Conservation (phyloP, 2,113 vertebrate species). For the Zosterops hypoxanthus region DNA sequence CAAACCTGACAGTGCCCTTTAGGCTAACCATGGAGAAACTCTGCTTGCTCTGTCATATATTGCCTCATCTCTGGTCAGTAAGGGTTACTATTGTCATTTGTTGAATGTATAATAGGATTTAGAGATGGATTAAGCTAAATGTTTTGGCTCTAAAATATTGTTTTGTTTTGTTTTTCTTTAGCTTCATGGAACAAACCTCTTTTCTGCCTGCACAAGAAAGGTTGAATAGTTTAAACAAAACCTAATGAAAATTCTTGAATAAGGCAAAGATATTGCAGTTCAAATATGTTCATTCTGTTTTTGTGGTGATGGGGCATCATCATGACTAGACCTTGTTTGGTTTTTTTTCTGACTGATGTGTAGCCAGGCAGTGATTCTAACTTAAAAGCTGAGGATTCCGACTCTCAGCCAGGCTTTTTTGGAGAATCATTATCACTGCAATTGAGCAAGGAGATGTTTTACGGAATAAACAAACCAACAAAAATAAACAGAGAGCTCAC, state of each 20-base stretch:
- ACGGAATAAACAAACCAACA: conserved; percentile 1
- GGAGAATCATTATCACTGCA: conserved; percentile 3
- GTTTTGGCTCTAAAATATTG: background rate
- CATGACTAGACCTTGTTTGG: background rate
- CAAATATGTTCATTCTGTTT: background rate
- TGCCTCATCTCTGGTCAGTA: background rate
- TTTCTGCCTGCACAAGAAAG: background rate
- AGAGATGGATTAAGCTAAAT: conserved; percentile 13
- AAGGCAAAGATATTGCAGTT: conserved; percentile 8
- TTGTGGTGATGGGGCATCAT: conserved; percentile 1
- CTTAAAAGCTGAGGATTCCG: conserved; percentile 24
- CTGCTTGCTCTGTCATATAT: background rate
- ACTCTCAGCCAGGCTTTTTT: background rate
- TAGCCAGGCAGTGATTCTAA: conserved; percentile 22
- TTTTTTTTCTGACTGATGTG: conserved; percentile 37
- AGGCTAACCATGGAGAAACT: background rate
- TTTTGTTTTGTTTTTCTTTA: background rate
- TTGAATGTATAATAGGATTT: conserved; percentile 7
- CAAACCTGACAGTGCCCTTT: background rate
- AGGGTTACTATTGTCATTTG: background rate
- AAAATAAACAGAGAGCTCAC: conserved; percentile 14
- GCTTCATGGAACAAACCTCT: background rate
- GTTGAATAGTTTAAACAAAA: conserved; percentile 34
- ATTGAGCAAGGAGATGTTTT: background rate
- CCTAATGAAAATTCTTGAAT: conserved; percentile 41